phyloP scores from a whole-genome alignment of 2,113 vertebrate genomes.

The Hydrolagus affinis region DNA sequence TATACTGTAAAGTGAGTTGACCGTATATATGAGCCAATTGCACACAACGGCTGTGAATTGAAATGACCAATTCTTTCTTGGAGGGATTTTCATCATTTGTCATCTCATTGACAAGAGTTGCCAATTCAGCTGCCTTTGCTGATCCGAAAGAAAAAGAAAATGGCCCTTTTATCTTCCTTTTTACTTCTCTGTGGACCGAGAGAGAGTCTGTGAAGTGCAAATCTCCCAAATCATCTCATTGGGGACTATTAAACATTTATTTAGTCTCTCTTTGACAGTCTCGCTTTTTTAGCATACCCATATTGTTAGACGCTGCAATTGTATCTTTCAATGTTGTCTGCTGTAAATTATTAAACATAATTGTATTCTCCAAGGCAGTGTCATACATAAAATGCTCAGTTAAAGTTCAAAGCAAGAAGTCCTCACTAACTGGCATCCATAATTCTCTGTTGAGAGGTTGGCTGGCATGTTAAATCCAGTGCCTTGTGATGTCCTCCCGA shows the following conservation, averaged over 20 bases:
- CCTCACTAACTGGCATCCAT: slow-evolving; percentile 6
- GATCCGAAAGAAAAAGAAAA: not conserved
- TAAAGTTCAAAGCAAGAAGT: not conserved
- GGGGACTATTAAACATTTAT: slow-evolving; percentile 30
- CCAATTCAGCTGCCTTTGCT: not conserved
- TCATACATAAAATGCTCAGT: slow-evolving; percentile 22
- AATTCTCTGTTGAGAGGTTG: not conserved
- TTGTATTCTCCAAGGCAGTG: slow-evolving; percentile 1
- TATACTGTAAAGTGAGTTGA: no score
- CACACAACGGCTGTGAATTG: no score
- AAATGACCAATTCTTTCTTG: no score
- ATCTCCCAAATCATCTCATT: not conserved
- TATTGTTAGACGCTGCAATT: slow-evolving; percentile 8
- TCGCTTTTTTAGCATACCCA: slow-evolving; percentile 21
- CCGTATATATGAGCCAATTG: no score
- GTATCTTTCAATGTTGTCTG: slow-evolving; percentile 12
- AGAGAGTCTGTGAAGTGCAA: not conserved
- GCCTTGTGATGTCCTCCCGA: no score
- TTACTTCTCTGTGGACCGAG: not conserved
- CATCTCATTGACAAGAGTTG: not conserved
- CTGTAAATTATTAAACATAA: slow-evolving; percentile 2
- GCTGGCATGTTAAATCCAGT: not conserved
- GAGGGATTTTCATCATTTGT: no score
- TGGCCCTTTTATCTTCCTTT: slow-evolving; percentile 9
- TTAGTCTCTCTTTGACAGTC: slow-evolving; percentile 2